Base-by-base conservation (phyloP, 2,113 vertebrate genomes). In the Leptocoma aspasia region DNA sequence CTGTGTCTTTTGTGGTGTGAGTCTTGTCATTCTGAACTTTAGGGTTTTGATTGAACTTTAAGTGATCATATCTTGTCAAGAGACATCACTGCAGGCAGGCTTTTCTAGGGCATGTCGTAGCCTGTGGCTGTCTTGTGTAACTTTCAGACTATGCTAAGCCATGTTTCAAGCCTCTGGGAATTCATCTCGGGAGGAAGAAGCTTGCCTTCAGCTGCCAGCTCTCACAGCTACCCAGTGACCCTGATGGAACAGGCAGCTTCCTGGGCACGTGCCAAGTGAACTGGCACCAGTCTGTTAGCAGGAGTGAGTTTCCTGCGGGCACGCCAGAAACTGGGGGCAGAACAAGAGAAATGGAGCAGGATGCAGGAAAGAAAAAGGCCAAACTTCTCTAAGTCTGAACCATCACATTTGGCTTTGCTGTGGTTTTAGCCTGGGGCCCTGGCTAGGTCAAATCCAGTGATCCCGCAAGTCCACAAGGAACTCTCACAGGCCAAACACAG, bases 221-320 rank as follows among this genome's bases (percentile, higher is more conserved):
- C 63, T 76, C 61, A 30, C 68, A 84, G 61, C 61, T 49, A 27
- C 68, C 31, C 39, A 50, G 13, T 13, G 22, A 41, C 64, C 26
- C 64, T 77, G 70, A 65, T 64, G 65, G 79, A 71, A 56, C 66
- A 63, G 56, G 44, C 68, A 84, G 79, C 35, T 75, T n/a, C 61
- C 56, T 26, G 11, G 56, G 17, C 68, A 70, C 0, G 0, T 44
- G 54, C 61, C 54, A 37, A 64, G 66, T 2, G 4, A 83, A n/a
- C n/a, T 42, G 59, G 52, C 45, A n/a, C 9, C 9, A 33, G 66
- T 18, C n/a, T 66, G 5, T 52, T 14, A 65, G 69, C 28, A 50
- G 73, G 35, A 81, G 31, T 6, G 39, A 80, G 50, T 50, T 76
- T 80, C 21, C 45, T 15, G 28, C 0, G 0, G 68, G 31, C 56